Base-by-base conservation (phyloP, 1,140 invertebrate species). In the Geopemphigus sp. region DNA sequence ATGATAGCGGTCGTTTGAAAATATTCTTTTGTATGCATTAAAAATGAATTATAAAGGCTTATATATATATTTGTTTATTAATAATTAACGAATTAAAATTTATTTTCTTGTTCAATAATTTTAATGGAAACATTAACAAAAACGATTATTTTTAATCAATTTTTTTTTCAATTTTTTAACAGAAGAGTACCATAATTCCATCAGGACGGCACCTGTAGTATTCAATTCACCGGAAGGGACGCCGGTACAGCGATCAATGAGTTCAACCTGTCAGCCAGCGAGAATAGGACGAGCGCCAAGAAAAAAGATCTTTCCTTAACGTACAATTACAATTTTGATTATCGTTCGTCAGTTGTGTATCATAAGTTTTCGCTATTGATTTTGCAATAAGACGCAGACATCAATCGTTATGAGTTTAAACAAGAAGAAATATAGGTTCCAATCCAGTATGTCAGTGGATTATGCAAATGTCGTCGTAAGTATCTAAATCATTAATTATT, bases 241-340 rank as follows among this genome's bases (percentile, higher is more conserved):
- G 24, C 74, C 74, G 74, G 74, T 78, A 50, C 74, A 45, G 39
- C 74, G 32, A 63, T 63, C 57, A 26, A 78, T 78, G 74, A 63
- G 32, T 26, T 61, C 74, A 4, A 56, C 12, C 39, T 39, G 45
- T 78, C 74, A 22, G 17, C 74, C 74, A 61, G 74, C 32, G 3
- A 78, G 57, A 15, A 78, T 61, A 50, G 74, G 74, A 63, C n/a
- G 74, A 61, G 32, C 74, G 45, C 74, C 74, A n/a, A 78, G 74
- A 50, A 78, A 78, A 78, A 78, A 78, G 45, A 78, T 53, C 5
- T 8, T 4, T 8, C 45, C 74, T 19, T 61, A 63, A 78, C 57
- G 4, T 26, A 47, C 2, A 11, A n/a, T 8, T 61, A 19, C 19
- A 74, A 29, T 19, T 50, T 1, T 54, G 1, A 29, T 54, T 72